Conservation (phyloP, 2,888 invertebrate genomes). For the Dinocampus coccinellae region DNA sequence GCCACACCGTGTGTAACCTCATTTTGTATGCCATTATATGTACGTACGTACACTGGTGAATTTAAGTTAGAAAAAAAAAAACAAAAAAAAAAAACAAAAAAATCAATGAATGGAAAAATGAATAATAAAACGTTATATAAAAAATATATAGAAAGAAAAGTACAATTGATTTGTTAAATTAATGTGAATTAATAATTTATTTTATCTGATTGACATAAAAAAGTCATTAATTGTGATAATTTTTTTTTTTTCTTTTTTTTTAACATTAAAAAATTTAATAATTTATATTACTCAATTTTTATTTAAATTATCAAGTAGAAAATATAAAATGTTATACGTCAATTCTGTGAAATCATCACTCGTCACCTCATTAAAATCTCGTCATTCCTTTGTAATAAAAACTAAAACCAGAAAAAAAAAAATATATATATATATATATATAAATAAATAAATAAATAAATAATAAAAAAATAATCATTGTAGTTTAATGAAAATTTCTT, state of each 20-base stretch:
- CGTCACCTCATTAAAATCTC: neutral
- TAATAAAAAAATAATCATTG: neutral
- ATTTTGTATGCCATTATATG: neutral
- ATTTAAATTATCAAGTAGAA: too few species aligned
- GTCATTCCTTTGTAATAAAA: too few species aligned
- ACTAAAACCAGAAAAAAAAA: too few species aligned
- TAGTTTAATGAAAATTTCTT: constrained; percentile 17
- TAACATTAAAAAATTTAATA: too few species aligned
- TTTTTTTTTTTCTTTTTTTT: too few species aligned
- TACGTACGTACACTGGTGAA: neutral
- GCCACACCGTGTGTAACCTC: neutral
- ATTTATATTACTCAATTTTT: too few species aligned
- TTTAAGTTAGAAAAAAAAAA: constrained; percentile 8
- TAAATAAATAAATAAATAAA: neutral
- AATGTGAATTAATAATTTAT: neutral
- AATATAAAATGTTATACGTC: too few species aligned
- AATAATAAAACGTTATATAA: too few species aligned
- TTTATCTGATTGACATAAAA: neutral
- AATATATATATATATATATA: too few species aligned
- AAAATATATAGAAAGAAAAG: too few species aligned
- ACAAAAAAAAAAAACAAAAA: neutral
- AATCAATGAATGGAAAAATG: too few species aligned
- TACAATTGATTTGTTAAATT: neutral
- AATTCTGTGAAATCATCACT: neutral
- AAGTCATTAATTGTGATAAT: too few species aligned